Conservation (phyloP, 2,113 vertebrate genomes). For the Tragulus kanchil region DNA sequence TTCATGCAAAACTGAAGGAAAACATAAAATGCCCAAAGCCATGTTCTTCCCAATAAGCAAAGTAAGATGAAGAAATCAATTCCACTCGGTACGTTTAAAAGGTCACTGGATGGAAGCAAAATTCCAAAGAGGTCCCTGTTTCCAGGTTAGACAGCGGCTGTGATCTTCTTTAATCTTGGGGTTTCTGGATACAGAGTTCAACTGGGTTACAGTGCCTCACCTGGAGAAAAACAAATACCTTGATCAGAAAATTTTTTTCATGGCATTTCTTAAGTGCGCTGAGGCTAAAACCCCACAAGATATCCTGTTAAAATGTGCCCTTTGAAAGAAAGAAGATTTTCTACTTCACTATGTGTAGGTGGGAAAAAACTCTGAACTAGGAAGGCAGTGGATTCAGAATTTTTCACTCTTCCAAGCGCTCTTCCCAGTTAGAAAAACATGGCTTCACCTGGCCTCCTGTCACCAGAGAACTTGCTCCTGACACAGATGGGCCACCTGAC, state of each 20-base stretch:
- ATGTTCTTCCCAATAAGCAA: slow-evolving; percentile 70
- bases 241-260: slow-evolving; percentile 61
- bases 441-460: slow-evolving; percentile 21
- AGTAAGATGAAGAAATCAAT: slow-evolving; percentile 12
- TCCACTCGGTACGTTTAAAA: slow-evolving; percentile 61
- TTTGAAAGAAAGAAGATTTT: slow-evolving; percentile 53
- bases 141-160: slow-evolving; percentile 53
- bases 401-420: neutral
- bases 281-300: slow-evolving; percentile 16
- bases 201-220: slow-evolving; percentile 56
- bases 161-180: slow-evolving; percentile 54
- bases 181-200: slow-evolving; percentile 56
- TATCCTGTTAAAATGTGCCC: neutral
- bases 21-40: slow-evolving; percentile 75
- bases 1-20: slow-evolving; percentile 71
- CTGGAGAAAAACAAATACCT: slow-evolving; percentile 57
- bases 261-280: slow-evolving; percentile 18
- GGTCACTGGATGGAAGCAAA: slow-evolving; percentile 38
- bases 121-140: slow-evolving; percentile 57
- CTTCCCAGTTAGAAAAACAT: neutral
- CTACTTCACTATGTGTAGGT: neutral
- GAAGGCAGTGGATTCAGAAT: slow-evolving; percentile 26
- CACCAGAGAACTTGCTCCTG: neutral
- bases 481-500: neutral
- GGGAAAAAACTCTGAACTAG: neutral